Evolutionary conservation across 1,140 invertebrate species (phyloP).

Genomic region (Sitodiplosis mosellana): DNA sequence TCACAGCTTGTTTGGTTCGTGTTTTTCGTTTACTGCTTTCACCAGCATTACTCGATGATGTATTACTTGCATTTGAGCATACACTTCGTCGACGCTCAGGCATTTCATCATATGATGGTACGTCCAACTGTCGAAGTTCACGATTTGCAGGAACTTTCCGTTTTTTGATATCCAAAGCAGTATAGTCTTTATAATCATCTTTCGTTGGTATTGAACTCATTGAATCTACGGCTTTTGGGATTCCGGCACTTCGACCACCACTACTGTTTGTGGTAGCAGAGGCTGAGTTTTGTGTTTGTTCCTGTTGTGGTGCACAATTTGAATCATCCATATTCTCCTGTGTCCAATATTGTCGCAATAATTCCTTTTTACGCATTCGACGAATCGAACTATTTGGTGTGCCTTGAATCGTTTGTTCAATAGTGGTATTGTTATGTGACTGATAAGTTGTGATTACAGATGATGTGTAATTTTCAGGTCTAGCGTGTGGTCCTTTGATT

Average conservation of each 20-base stretch:
- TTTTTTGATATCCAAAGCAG: slow-evolving; percentile 47
- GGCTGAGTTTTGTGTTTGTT: slow-evolving; percentile 7
- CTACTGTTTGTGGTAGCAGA: background rate
- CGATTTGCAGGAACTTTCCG: slow-evolving; percentile 35
- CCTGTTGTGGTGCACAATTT: slow-evolving; percentile 22
- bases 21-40: slow-evolving; percentile 18
- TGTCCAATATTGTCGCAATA: slow-evolving; percentile 66
- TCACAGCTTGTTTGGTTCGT: slow-evolving; percentile 24
- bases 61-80: slow-evolving; percentile 24
- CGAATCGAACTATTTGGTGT: slow-evolving; percentile 36
- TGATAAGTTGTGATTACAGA: background rate
- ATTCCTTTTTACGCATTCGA: slow-evolving; percentile 76
- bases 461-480: slow-evolving; percentile 15
- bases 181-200: slow-evolving; percentile 55
- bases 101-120: slow-evolving; percentile 9
- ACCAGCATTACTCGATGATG: slow-evolving; percentile 11
- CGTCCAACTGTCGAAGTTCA: slow-evolving; percentile 29
- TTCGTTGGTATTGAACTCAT: slow-evolving; percentile 67
- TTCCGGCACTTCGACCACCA: slow-evolving; percentile 31
- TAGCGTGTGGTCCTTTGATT: slow-evolving; percentile 65
- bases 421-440: background rate
- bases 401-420: background rate
- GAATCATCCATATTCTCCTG: slow-evolving; percentile 68
- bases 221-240: slow-evolving; percentile 69
- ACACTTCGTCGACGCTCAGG: slow-evolving; percentile 26